These are phyloP conservation scores for Phragmatobia fuliginosa DNA, from an alignment of 2,888 invertebrate genomes.

Conservation along the genomic window DNA sequence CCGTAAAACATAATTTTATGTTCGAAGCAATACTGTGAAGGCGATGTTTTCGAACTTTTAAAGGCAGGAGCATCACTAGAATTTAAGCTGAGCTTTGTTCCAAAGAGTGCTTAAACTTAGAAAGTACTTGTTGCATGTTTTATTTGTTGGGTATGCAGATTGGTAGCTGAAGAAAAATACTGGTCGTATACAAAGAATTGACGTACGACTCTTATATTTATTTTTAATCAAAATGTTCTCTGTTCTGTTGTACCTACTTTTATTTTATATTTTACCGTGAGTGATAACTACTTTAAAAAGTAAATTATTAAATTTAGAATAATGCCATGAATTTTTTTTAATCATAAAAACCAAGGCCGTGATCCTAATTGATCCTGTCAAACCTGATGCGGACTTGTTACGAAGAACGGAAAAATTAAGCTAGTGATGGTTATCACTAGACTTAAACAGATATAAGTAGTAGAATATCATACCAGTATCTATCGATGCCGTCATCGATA, in stretches of 20 bases:
- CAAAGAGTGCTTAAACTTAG: slow-evolving; percentile 73
- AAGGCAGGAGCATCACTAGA: slow-evolving; percentile 69
- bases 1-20: slow-evolving; percentile 85
- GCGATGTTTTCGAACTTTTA: slow-evolving; percentile 75
- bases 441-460: not conserved
- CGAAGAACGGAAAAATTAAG: not conserved
- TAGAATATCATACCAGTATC: not conserved
- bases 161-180: slow-evolving; percentile 27
- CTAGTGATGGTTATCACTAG: not conserved
- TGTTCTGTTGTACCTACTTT: not conserved
- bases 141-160: slow-evolving; percentile 34
- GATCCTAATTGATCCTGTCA: not conserved
- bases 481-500: slow-evolving; percentile 27
- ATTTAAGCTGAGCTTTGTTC: slow-evolving; percentile 74
- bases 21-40: slow-evolving; percentile 70
- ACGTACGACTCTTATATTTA: not conserved
- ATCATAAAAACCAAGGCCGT: not conserved
- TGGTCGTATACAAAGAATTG: slow-evolving; percentile 20
- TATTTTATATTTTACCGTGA: not conserved
- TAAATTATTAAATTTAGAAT: not conserved
- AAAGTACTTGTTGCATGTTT: slow-evolving; percentile 68
- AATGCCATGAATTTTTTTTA: not conserved
- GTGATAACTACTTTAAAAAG: not conserved
- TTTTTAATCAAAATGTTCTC: not conserved
- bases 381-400: not conserved